phyloP scores from a whole-genome alignment of 2,888 invertebrate genomes.

The Cheilosia vulpina region DNA sequence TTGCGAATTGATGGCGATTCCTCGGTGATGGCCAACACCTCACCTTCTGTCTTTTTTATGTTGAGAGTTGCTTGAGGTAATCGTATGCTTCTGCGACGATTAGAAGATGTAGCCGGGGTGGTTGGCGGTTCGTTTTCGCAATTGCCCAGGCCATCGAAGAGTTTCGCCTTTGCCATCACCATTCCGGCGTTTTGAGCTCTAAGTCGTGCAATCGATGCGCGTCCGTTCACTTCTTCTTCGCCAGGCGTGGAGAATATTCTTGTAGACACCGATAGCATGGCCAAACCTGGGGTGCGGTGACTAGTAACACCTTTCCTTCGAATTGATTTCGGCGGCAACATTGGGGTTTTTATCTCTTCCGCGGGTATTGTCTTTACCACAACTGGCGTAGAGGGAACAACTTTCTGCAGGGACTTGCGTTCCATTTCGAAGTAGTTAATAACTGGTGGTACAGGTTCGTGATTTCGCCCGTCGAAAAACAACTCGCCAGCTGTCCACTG shows the following conservation, averaged over 20 bases:
- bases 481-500: conserved; percentile 83
- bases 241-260: conserved; percentile 61
- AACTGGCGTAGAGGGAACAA: conserved; percentile 51
- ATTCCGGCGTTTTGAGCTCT: conserved; percentile 91
- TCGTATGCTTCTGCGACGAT: conserved; percentile 60
- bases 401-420: conserved; percentile 42
- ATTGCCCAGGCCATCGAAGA: conserved; percentile 86
- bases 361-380: conserved; percentile 38
- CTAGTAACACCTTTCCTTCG: conserved; percentile 51
- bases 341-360: conserved; percentile 77
- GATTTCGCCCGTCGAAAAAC: conserved; percentile 79
- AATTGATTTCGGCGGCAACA: conserved; percentile 77
- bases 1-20: conserved; percentile 74
- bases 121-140: conserved; percentile 33
- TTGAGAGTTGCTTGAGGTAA: conserved; percentile 38
- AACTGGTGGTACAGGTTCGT: neutral
- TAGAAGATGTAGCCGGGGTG: conserved; percentile 36
- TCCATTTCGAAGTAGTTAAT: conserved; percentile 43
- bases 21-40: conserved; percentile 6
- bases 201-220: conserved; percentile 89
- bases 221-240: conserved; percentile 84
- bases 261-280: conserved; percentile 18
- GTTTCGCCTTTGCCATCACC: conserved; percentile 90
- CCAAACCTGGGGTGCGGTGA: conserved; percentile 57
- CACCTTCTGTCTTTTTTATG: conserved; percentile 34